Percentiles rank a stretch among this genome's conserved stretches.
Conservation (phyloP, 1,140 invertebrate genomes). For the Protaetia brevitarsis region DNA sequence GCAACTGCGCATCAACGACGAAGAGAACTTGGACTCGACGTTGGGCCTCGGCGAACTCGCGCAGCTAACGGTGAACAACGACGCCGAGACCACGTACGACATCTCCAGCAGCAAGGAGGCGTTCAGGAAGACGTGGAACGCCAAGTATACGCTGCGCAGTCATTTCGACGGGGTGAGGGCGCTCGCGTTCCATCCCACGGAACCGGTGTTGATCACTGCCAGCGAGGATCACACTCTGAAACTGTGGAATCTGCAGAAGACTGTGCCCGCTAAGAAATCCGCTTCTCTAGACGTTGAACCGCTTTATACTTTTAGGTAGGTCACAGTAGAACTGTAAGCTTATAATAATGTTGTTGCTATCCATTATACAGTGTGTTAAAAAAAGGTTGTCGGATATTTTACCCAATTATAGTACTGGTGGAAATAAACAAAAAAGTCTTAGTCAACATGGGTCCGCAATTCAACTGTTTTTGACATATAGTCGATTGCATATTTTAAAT, state of each 20-base stretch:
- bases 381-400: too few relatives aligned
- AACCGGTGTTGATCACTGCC: conserved; percentile 95
- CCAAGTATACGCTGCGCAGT: conserved; percentile 93
- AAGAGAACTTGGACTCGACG: conserved; percentile 77
- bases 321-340: too few relatives aligned
- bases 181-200: conserved; percentile 95
- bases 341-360: too few relatives aligned
- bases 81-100: conserved; percentile 89
- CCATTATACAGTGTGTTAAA: too few relatives aligned
- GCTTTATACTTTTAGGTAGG: conserved; percentile 84
- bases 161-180: conserved; percentile 98
- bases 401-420: too few relatives aligned
- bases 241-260: conserved; percentile 98
- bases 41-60: conserved; percentile 92
- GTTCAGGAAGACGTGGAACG: conserved; percentile 96
- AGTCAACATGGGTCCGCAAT: too few relatives aligned
- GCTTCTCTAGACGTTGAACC: conserved; percentile 97
- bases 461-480: too few relatives aligned
- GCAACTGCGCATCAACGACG: conserved; percentile 51
- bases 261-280: conserved; percentile 94
- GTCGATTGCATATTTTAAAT: too few relatives aligned
- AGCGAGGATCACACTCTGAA: conserved; percentile 99
- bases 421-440: too few relatives aligned
- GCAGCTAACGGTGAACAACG: conserved; percentile 94
- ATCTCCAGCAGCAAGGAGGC: conserved; percentile 83